Base-by-base conservation (phyloP, 2,797 vertebrate genomes). In the Leptatherina wallacei region DNA sequence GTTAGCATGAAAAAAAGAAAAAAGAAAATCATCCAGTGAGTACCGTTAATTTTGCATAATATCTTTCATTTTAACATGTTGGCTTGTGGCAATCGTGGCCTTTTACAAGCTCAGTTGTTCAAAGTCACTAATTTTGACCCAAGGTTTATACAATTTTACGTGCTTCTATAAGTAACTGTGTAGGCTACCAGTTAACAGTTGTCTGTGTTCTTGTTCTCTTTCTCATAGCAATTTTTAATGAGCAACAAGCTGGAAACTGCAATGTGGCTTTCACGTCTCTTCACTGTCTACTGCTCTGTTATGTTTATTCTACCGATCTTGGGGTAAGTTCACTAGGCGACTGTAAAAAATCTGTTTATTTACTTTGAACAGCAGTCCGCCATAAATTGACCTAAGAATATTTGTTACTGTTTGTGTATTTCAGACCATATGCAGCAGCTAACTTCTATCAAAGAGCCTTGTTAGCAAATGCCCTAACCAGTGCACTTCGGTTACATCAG, bases 391-490 rank as follows among this genome's bases (percentile, higher is more conserved):
- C 42, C 12, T 69, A 13, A 20, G 12, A 63, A 9, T 61, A 24
- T 74, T 36, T 71, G 10, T 79, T 20, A 1, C 6, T 44, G 33
- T 24, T 77, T 61, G 27, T 83, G 24, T 83, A 0, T 87, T 82
- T 74, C 69, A 99, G 98, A 77, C 96, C 98, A 56, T 95, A 98
- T 30, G 97, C 98, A 90, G 98, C 98, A 71, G 96, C 96, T 35
- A 98, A 96, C 91, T 99, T 99, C 92, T 99, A 99, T 89, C 98
- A 99, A 88, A 95, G 98, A 84, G 98, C 98, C 71, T 93, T 99
- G 92, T 92, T 99, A 91, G 97, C 97, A 29, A 99, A 99, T n/a
- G 98, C 98, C 73, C 94, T 99, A 65, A 99, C 98, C 88, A 99
- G 98, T 58, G 97, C 98, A 30, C 95, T 99, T 69, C 96, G 98